Base-by-base conservation (phyloP, 2,797 vertebrate species). In the Gymnodraco acuticeps region DNA sequence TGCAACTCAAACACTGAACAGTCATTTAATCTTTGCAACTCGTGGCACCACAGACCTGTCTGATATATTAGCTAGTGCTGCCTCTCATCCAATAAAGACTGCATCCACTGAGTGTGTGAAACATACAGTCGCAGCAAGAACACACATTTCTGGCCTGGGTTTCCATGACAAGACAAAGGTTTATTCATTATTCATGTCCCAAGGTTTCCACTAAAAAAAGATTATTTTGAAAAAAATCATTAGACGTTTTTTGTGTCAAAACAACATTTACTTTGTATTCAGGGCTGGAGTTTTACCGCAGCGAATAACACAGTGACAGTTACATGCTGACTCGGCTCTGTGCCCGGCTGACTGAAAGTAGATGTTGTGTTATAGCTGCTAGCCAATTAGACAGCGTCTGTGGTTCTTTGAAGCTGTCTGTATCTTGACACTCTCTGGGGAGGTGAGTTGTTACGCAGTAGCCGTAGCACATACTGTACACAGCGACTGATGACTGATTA, bases 11-110 rank as follows among this genome's bases (percentile, higher is more conserved):
- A 93, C 85, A 89, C 81, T 53, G 87, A 86, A 75, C 73, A 68
- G 87, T 88, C 84, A 92, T 90, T 91, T 83, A 89, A 94, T 93
- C 90, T 84, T 38, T 56, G 90, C 41, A 77, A 88, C 77, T 91
- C 52, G 77, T 89, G 85, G 82, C 87, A 75, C 83, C 77, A 14
- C 77, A 75, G 81, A 77, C 81, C 82, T n/a, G 80, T 85, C 86
- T 88, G 78, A 89, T 90, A 88, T 87, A 90, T 89, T 87, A 91
- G 79, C 77, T 54, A 46, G 42, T 14, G 33, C 87, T 82, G 89
- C 86, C 23, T 77, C 72, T 77, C 72, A 47, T 91, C 82, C 77
- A 90, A 87, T 84, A 86, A 78, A 79, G 70, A 82, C 63, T 16
- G 10, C n/a, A 23, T 76, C 81, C 64, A 77, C 76, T 66, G 59